Conservation (phyloP, 2,888 invertebrate species). For the Marasmarcha lunaedactyla region DNA sequence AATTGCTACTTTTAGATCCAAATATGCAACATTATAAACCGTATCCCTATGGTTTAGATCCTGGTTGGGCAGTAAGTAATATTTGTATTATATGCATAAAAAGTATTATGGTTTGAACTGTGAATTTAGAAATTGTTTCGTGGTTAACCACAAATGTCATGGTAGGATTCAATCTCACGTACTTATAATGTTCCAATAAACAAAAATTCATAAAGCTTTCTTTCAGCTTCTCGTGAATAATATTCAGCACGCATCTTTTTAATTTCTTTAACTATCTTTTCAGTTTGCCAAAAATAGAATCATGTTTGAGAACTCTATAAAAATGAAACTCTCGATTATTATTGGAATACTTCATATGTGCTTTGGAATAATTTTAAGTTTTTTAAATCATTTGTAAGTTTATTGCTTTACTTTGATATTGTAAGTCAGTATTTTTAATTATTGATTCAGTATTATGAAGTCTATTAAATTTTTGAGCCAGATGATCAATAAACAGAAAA, state of each 20-base stretch:
- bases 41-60: constrained; percentile 88
- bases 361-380: constrained; percentile 84
- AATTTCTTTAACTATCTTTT: constrained; percentile 15
- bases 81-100: too few relatives aligned
- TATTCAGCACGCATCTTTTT: not conserved
- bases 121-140: too few relatives aligned
- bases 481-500: too few relatives aligned
- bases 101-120: too few relatives aligned
- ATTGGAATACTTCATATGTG: constrained; percentile 94
- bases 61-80: constrained; percentile 72
- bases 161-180: too few relatives aligned
- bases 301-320: constrained; percentile 89
- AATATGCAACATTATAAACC: constrained; percentile 40
- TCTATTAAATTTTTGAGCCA: too few relatives aligned
- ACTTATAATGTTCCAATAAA: too few relatives aligned
- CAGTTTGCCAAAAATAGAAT: constrained; percentile 82
- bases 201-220: too few relatives aligned
- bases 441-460: too few relatives aligned
- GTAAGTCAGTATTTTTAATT: not conserved
- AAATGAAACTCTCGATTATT: constrained; percentile 95
- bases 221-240: too few relatives aligned
- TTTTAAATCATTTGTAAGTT: constrained; percentile 76
- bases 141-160: too few relatives aligned
- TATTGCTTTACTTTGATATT: not conserved
- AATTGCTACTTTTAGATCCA: not conserved